Conservation (phyloP, 2,888 invertebrate genomes). For the Phaonia tiefii region DNA sequence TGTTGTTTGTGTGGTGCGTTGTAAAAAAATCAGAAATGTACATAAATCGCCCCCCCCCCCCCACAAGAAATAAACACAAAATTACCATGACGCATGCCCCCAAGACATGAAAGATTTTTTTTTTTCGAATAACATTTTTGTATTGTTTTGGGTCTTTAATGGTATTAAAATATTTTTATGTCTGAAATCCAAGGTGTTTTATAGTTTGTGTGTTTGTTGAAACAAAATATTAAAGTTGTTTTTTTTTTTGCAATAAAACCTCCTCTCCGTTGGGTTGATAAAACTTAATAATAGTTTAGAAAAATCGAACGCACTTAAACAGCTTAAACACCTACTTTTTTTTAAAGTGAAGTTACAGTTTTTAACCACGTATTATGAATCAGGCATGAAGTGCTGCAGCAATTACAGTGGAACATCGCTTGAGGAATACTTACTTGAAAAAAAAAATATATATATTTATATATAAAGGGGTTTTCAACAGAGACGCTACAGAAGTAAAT, state of each 20-base stretch:
- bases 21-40: not conserved
- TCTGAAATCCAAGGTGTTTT: conserved; percentile 27
- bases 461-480: too few species aligned
- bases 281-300: conserved; percentile 30
- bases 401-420: too few species aligned
- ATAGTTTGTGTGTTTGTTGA: not conserved
- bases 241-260: conserved; percentile 27
- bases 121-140: not conserved
- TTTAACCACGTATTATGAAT: not conserved
- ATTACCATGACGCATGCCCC: conserved; percentile 43
- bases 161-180: conserved; percentile 4
- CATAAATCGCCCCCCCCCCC: conserved; percentile 12
- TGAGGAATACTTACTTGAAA: too few species aligned
- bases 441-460: too few species aligned
- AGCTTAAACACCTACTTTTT: conserved; percentile 54
- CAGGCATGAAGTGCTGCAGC: too few species aligned
- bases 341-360: too few species aligned
- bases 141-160: conserved; percentile 1
- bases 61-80: conserved; percentile 7
- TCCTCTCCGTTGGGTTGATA: conserved; percentile 9
- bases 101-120: conserved; percentile 21
- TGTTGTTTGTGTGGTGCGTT: conserved; percentile 2
- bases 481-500: too few species aligned
- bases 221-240: too few species aligned
- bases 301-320: conserved; percentile 43